Base-by-base conservation (phyloP, 2,113 vertebrate species). In the Chelonoidis abingdonii region DNA sequence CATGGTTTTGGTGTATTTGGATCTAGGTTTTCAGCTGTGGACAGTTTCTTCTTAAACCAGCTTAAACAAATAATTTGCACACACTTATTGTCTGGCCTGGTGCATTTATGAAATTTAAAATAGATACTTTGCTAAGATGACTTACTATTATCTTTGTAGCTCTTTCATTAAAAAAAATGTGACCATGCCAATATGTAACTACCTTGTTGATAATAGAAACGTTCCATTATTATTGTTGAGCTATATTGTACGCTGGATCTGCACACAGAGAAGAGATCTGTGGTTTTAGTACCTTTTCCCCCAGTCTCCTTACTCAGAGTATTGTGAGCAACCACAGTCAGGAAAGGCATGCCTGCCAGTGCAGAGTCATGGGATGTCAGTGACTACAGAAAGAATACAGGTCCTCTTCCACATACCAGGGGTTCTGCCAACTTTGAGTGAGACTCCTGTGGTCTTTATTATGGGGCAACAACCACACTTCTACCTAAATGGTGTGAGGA, bases 1-100 rank as follows among this genome's bases (percentile, higher is more conserved):
- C 93, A 89, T 87, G 96, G 80, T 90, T 95, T 96, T 87, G 90
- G 83, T 59, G 78, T 90, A 75, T 91, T 87, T 90, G n/a, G 41
- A 87, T 89, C 49, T 76, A 86, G 52, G 89, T 94, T 96, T 94
- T 87, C 78, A 62, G 35, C 78, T 76, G 17, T 44, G 49, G 95
- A 65, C 24, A 56, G 41, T 96, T 94, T 94, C 24, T 89, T 13
- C 81, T 94, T 56, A 84, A 80, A 85, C 57, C 57, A 87, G 59
- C 54, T n/a, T 95, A 92, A 93, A 10, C 56, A 87, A 90, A 83
- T 53, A 2, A 1, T 16, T 21, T 86, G 12, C 16, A 65, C 5
- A 52, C 10, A 35, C 11, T 49, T 6, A 41, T 91, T 82, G 86
- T 59, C 50, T 8, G 29, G 27, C 80, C 80, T 52, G 29, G 88